Evolutionary conservation across 2,113 vertebrate genomes (phyloP).

Genomic region (Corydoras maculifer): DNA sequence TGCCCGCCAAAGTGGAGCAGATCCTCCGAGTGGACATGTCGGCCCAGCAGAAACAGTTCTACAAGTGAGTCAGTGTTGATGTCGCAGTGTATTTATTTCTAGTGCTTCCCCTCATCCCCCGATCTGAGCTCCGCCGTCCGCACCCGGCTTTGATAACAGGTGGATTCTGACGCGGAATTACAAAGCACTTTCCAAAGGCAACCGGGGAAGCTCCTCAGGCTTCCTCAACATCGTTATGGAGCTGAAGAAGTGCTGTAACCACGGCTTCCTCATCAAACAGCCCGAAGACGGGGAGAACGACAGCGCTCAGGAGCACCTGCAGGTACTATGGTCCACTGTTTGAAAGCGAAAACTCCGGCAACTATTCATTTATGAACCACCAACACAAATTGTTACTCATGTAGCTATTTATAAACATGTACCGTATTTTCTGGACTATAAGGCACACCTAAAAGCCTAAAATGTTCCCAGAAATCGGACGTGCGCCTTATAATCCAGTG

Average conservation of each 20-base stretch:
- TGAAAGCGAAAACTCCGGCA: no score
- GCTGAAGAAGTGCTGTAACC: slow-evolving; percentile 97
- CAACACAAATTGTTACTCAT: no score
- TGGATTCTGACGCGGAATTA: slow-evolving; percentile 99
- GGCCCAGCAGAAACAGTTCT: slow-evolving; percentile 94
- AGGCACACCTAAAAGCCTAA: no score
- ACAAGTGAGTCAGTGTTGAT: slow-evolving; percentile 73
- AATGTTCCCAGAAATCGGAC: no score
- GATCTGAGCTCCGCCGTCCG: no score
- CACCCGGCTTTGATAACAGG: slow-evolving; percentile 54
- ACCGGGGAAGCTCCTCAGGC: slow-evolving; percentile 85
- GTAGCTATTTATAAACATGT: no score
- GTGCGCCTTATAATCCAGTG: no score
- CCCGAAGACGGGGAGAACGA: slow-evolving; percentile 79
- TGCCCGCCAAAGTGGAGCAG: slow-evolving; percentile 89
- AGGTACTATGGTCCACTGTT: slow-evolving; percentile 49
- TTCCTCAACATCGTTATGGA: slow-evolving; percentile 99
- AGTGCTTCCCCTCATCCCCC: no score
- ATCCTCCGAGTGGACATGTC: slow-evolving; percentile 97
- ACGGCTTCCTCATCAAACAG: slow-evolving; percentile 86
- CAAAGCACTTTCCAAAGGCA: slow-evolving; percentile 89
- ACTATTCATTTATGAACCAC: no score
- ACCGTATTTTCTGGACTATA: no score
- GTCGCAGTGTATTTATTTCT: no score
- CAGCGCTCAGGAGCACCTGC: slow-evolving; percentile 70